A percentile compares a stretch with the other conserved stretches of the same genome.
These are phyloP conservation scores for Saccostrea cuccullata DNA, from an alignment of 1,140 invertebrate genomes.

Conservation along the genomic window DNA sequence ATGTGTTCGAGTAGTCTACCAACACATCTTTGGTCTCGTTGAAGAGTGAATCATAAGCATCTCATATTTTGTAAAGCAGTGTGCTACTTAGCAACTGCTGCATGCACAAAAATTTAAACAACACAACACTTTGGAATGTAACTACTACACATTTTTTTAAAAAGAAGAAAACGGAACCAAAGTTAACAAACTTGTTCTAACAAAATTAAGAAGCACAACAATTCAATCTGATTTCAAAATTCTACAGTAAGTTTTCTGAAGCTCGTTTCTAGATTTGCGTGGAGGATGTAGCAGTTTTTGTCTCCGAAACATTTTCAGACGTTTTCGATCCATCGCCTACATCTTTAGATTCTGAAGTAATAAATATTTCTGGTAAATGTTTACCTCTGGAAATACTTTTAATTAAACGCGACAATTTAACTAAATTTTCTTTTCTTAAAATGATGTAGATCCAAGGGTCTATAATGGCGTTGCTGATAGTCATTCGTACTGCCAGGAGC, in stretches of 20 bases:
- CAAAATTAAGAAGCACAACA: no score
- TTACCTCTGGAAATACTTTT: neutral
- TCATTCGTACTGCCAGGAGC: constrained; percentile 8
- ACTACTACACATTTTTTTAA: no score
- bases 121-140: no score
- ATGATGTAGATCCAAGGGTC: constrained; percentile 39
- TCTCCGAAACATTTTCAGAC: neutral
- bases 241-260: neutral
- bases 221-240: no score
- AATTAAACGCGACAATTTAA: neutral
- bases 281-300: neutral
- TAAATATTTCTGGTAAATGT: neutral
- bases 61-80: no score
- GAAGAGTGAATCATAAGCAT: no score
- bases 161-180: no score
- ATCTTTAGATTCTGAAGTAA: neutral
- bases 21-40: no score
- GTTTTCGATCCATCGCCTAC: neutral
- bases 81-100: no score
- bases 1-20: no score
- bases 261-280: neutral
- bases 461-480: constrained; percentile 26
- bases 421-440: constrained; percentile 15
- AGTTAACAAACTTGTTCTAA: no score
- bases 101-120: no score